These are phyloP conservation scores for Epizoanthus stellaris DNA, from an alignment of 92 coral and sea anemone genomes.

Conservation along the genomic window DNA sequence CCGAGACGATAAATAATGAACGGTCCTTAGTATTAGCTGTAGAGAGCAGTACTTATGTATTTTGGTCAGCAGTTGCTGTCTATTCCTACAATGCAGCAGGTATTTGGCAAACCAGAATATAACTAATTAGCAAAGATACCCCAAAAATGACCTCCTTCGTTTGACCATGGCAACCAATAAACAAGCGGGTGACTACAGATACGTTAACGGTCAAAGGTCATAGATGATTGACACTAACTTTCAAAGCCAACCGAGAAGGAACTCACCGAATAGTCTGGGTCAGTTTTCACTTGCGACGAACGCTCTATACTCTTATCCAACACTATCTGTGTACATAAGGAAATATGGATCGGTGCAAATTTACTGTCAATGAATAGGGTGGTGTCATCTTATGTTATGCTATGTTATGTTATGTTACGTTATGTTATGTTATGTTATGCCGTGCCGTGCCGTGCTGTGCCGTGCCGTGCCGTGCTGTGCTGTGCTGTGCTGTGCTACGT, in stretches of 20 bases:
- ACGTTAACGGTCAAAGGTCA: neutral
- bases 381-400: neutral
- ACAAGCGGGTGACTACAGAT: neutral
- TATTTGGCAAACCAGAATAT: too few species aligned
- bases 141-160: neutral
- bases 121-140: too few species aligned
- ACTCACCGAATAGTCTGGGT: conserved; percentile 70
- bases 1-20: neutral
- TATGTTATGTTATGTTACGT: neutral
- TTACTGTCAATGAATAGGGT: neutral
- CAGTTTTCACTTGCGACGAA: conserved; percentile 59
- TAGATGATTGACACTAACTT: too few species aligned
- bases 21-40: too few species aligned
- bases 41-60: too few species aligned
- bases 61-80: neutral
- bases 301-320: conserved; percentile 73
- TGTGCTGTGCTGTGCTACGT: too few species aligned
- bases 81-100: neutral
- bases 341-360: neutral
- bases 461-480: too few species aligned
- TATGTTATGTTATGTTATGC: too few species aligned
- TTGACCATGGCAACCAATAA: neutral
- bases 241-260: neutral
- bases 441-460: too few species aligned
- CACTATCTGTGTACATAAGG: conserved; percentile 49